Conservation (phyloP, 2,113 vertebrate genomes). For the Podarcis raffonei region DNA sequence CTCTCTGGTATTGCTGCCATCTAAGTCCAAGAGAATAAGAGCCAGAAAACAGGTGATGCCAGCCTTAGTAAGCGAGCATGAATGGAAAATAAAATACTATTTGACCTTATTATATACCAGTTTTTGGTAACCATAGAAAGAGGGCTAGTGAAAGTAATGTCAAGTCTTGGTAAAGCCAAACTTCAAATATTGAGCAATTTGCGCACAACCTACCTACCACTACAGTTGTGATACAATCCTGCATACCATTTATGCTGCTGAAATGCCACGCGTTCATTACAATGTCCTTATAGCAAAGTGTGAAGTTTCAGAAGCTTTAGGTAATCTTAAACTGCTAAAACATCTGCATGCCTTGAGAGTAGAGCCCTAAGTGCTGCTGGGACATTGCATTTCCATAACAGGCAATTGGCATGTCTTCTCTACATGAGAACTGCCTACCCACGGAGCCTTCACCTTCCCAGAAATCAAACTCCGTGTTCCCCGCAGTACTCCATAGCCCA, state of each 20-base stretch:
- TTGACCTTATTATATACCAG: neutral
- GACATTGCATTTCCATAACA: no score
- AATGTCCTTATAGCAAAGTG: neutral
- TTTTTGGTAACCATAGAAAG: neutral
- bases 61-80: neutral
- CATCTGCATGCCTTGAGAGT: neutral
- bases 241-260: neutral
- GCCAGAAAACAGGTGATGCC: neutral
- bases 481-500: no score
- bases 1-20: neutral
- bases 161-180: neutral
- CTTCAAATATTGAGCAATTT: neutral
- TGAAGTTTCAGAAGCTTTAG: neutral
- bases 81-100: neutral
- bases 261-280: neutral
- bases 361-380: no score
- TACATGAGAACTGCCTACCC: no score
- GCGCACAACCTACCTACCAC: no score
- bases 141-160: neutral
- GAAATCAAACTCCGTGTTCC: no score
- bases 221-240: neutral
- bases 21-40: neutral
- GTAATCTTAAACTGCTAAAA: neutral
- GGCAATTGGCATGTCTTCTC: no score
- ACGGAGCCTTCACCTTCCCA: no score